These are phyloP conservation scores for Watsonalla cultraria DNA, from an alignment of 2,888 invertebrate genomes.

Conservation along the genomic window DNA sequence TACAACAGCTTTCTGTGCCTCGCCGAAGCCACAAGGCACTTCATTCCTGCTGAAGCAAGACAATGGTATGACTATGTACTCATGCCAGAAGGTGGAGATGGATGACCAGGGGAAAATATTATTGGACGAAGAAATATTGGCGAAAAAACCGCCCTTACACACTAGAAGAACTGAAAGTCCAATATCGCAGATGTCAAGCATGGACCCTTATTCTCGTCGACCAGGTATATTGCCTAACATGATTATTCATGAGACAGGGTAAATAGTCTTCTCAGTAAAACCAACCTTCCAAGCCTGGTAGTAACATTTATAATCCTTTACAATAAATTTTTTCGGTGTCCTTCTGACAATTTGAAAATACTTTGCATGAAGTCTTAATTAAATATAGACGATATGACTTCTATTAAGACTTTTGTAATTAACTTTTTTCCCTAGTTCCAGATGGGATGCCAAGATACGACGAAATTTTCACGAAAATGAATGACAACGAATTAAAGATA, in stretches of 20 bases:
- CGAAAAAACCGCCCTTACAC: slow-evolving; percentile 30
- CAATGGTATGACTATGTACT: slow-evolving; percentile 66
- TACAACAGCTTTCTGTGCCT: slow-evolving; percentile 60
- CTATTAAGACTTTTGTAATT: no score
- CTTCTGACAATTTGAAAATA: not conserved
- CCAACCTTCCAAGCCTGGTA: no score
- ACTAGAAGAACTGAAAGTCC: slow-evolving; percentile 35
- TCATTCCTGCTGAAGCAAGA: slow-evolving; percentile 56
- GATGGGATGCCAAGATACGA: slow-evolving; percentile 52
- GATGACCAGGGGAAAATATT: slow-evolving; percentile 66
- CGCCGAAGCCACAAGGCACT: slow-evolving; percentile 49
- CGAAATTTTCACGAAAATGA: slow-evolving; percentile 70
- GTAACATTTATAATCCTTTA: no score
- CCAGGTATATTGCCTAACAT: not conserved
- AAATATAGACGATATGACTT: no score
- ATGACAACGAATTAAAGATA: slow-evolving; percentile 65
- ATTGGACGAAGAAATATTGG: slow-evolving; percentile 56
- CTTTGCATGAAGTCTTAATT: not conserved
- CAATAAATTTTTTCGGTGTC: no score
- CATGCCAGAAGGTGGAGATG: slow-evolving; percentile 71
- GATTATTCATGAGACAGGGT: not conserved
- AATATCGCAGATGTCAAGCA: slow-evolving; percentile 38
- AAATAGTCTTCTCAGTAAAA: no score
- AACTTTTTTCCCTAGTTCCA: slow-evolving; percentile 8
- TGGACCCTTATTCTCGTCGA: not conserved